Conservation (phyloP, 2,113 vertebrate species). For the Plecturocebus donacophilus region DNA sequence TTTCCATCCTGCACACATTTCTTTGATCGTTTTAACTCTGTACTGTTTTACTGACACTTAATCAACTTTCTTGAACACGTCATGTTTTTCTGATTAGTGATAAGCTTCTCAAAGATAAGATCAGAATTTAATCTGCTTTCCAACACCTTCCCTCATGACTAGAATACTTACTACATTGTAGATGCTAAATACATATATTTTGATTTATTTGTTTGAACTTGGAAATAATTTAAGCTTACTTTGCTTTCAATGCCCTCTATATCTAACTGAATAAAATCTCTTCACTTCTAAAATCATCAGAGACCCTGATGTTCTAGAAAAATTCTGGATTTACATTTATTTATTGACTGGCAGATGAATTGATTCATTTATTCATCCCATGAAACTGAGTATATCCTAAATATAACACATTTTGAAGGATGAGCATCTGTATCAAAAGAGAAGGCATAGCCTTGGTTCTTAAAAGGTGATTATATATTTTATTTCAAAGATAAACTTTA, state of each 20-base stretch:
- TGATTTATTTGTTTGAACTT: neutral
- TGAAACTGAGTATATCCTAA: neutral
- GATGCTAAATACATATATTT: neutral
- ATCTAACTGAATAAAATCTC: neutral
- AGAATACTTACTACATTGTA: neutral
- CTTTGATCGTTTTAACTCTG: neutral
- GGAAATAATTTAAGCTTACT: neutral
- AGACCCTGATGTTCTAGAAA: neutral
- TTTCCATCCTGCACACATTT: neutral
- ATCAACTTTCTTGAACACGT: neutral
- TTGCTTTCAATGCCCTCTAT: neutral
- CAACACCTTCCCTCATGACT: neutral
- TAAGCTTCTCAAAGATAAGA: neutral
- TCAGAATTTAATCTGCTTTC: neutral
- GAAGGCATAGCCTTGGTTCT: neutral
- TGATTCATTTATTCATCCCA: neutral
- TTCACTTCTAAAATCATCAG: neutral
- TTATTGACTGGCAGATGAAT: neutral
- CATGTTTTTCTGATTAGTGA: neutral
- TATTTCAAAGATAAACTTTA: neutral
- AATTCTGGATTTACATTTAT: neutral
- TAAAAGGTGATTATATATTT: neutral
- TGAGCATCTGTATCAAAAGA: neutral
- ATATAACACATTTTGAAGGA: neutral
- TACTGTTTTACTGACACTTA: neutral